phyloP scores from a whole-genome alignment of 2,797 vertebrate genomes.

The Zalophus californianus region DNA sequence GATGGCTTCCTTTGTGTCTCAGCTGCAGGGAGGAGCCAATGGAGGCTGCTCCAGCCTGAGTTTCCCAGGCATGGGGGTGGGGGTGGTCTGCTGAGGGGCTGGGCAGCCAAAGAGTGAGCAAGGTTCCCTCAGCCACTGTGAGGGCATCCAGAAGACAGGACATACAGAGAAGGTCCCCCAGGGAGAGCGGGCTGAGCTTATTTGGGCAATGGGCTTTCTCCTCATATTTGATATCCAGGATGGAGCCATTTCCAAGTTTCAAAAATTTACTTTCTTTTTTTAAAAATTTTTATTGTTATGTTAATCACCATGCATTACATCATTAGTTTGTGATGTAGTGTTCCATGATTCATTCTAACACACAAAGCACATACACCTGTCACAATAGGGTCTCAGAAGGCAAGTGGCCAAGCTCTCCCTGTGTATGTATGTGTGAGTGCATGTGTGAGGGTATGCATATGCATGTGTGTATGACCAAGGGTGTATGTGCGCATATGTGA shows the following conservation, averaged over 20 bases:
- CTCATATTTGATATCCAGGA: fast-evolving
- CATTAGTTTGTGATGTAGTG: no score
- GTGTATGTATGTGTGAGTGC: background rate
- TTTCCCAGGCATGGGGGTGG: background rate
- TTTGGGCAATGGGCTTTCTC: background rate
- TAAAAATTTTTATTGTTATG: no score
- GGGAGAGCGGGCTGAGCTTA: fast-evolving
- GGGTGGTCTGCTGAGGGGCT: background rate
- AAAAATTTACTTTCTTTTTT: background rate
- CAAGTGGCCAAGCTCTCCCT: background rate
- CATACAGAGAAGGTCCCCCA: background rate
- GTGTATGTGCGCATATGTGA: fast-evolving
- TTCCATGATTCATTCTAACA: no score
- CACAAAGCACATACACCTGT: fast-evolving
- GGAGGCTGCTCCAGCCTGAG: background rate
- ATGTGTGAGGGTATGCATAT: background rate
- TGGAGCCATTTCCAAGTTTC: background rate
- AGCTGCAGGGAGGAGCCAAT: background rate
- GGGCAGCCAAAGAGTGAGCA: background rate
- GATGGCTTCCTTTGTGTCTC: background rate
- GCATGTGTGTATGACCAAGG: background rate
- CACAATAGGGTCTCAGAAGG: background rate
- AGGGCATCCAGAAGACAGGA: background rate
- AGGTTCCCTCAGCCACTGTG: no score
- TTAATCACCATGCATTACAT: no score